These are phyloP conservation scores for Himalopsyche phryganea DNA, from an alignment of 1,140 invertebrate species.

Conservation along the genomic window DNA sequence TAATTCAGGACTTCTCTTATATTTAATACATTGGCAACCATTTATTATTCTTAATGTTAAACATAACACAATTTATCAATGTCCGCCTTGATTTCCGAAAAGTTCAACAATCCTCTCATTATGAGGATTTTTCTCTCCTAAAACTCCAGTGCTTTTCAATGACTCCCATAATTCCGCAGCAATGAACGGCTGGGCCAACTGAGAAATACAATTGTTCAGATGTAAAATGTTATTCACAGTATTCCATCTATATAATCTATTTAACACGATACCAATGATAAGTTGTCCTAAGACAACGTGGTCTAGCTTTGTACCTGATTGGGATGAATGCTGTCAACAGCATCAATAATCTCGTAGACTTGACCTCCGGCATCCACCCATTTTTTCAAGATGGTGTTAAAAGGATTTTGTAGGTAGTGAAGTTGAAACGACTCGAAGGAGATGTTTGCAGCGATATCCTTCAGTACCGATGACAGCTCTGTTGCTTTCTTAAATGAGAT, in stretches of 20 bases:
- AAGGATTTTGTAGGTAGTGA: constrained; percentile 45
- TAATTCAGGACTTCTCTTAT: too few relatives aligned
- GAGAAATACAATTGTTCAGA: constrained; percentile 15
- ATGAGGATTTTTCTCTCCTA: constrained; percentile 41
- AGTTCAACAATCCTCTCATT: constrained; percentile 34
- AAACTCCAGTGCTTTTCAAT: constrained; percentile 37
- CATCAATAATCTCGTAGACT: constrained; percentile 49
- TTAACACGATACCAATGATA: too few relatives aligned
- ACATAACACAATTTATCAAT: too few relatives aligned
- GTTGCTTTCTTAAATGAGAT: constrained; percentile 36
- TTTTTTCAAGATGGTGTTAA: constrained; percentile 40
- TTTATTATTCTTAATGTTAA: too few relatives aligned
- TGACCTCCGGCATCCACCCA: constrained; percentile 41
- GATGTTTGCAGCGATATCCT: constrained; percentile 38
- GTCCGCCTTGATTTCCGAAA: constrained; percentile 38
- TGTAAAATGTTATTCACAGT: neutral
- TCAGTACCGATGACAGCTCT: constrained; percentile 41
- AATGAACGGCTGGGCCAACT: constrained; percentile 39
- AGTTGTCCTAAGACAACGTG: too few relatives aligned
- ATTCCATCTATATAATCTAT: neutral
- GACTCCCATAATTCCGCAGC: constrained; percentile 44
- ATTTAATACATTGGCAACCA: too few relatives aligned
- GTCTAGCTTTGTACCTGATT: constrained; percentile 45
- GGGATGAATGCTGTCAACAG: constrained; percentile 54
- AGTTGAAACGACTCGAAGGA: constrained; percentile 45